Evolutionary conservation across 2,113 vertebrate genomes (phyloP), one percentile per base, ranked within the genome.

Genomic region (Porphyrio hochstetteri): DNA sequence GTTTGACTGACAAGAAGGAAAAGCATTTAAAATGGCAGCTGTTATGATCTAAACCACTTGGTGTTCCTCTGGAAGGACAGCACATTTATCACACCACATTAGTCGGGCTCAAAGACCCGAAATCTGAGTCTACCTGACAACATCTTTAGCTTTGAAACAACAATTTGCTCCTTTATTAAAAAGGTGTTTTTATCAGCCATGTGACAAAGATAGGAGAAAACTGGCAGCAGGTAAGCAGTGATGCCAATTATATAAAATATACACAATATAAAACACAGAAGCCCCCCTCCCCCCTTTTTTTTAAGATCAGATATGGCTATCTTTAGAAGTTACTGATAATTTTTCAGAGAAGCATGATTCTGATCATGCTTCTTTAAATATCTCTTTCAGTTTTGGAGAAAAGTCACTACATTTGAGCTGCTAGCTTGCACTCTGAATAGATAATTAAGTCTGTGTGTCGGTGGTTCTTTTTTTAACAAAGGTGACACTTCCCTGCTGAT

Each of bases 381-480:
- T 94, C 94, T 92, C 12, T 13, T 92, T 93, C 0, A 0, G 50
- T 82, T 95, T 91, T 74, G 61, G 67, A 92, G 71, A 85, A 91
- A 78, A 95, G 44, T 78, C 92, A 79, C 72, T 92, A 56, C 36
- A 57, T 88, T 88, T 60, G 31, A 86, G 82, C 87, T 94, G 85
- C 86, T 81, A 94, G 74, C 74, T 93, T 85, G 87, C 81, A 94
- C 78, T 87, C 48, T 83, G 93, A 94, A 90, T 68, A 92, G 88
- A 90, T 95, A 97, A 95, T 96, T 95, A 96, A 96, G 95, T 89
- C 91, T 96, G 70, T 89, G 92, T 95, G 91, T 96, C 2, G 80
- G 96, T 92, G 92, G 95, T 94, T 96, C 96, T 89, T 96, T 96
- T 97, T 97, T 96, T 96, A 95, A 95, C 91, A 87, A 82, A 95